Evolutionary conservation across 2,888 invertebrate genomes (phyloP), one percentile per base, ranked within the genome.

Genomic region (Macrophya annulata): DNA sequence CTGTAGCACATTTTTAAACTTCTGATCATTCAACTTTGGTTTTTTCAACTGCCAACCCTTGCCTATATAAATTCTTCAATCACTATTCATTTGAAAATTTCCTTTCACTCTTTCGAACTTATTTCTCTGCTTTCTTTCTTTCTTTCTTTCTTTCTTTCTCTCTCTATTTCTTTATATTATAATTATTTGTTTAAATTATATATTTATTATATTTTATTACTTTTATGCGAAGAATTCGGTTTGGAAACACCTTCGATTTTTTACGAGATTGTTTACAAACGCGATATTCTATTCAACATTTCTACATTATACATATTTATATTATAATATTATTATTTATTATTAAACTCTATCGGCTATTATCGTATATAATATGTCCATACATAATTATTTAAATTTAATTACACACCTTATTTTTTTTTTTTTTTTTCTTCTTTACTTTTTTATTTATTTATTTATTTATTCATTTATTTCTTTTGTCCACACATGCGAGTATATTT

Each of bases 401-500:
- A 62, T 65, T 83, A 83, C 83, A 83, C 83, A 83, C 68, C 71
- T 43, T 81, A 43, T n/a, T 71, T 51, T 77, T 37, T 51, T 55
- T 77, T 21, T 15, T 71, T 71, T 77, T 86, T 86, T 82, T 84
- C 68, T 86, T 84, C 37, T 72, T 81, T 65, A 8, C 48, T 51
- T 55, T 37, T 51, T 55, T n/a, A n/a, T n/a, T n/a, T n/a, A n/a
- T n/a, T n/a, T n/a, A n/a, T n/a, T n/a, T n/a, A n/a, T n/a, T n/a
- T n/a, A n/a, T n/a, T n/a, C n/a, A n/a, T n/a, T n/a, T n/a, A n/a
- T 71, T 85, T 85, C 45, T 82, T 84, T 85, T 86, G 86, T 88
- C 89, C 88, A 88, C 87, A 88, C 88, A 87, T 86, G 87, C 88
- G 87, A 86, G 86, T 87, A 84, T 89, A 88, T 89, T 88, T 90